Conservation (phyloP, 2,113 vertebrate genomes). For the Trachemys scripta region DNA sequence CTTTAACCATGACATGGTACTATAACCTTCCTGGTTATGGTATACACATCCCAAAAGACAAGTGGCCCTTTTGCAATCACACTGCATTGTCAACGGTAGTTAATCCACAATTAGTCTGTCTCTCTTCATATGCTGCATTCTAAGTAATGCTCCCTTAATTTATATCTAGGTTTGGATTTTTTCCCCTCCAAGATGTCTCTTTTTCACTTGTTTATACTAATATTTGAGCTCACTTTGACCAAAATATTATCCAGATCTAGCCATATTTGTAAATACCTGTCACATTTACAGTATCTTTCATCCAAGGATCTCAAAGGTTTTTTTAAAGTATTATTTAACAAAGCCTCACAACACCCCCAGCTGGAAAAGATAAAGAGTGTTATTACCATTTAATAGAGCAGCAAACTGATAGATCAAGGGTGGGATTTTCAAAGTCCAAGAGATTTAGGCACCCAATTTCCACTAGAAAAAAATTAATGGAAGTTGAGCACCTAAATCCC, state of each 20-base stretch:
- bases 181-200: background rate
- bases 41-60: background rate
- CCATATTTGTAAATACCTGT: background rate
- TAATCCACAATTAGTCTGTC: background rate
- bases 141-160: background rate
- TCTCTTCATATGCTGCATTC: background rate
- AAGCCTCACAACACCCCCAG: background rate
- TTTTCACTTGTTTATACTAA: background rate
- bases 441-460: background rate
- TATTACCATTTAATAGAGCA: background rate
- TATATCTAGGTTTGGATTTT: background rate
- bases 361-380: background rate
- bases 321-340: background rate
- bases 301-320: background rate
- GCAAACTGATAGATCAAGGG: background rate
- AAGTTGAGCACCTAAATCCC: fast-evolving
- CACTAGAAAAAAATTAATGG: background rate
- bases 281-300: background rate
- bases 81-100: background rate
- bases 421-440: background rate
- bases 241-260: background rate
- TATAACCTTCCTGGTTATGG: background rate
- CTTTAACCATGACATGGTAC: background rate
- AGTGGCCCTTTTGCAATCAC: background rate
- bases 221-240: background rate